Base-by-base conservation (phyloP, 1,140 invertebrate genomes). In the Neocloeon triangulifer region DNA sequence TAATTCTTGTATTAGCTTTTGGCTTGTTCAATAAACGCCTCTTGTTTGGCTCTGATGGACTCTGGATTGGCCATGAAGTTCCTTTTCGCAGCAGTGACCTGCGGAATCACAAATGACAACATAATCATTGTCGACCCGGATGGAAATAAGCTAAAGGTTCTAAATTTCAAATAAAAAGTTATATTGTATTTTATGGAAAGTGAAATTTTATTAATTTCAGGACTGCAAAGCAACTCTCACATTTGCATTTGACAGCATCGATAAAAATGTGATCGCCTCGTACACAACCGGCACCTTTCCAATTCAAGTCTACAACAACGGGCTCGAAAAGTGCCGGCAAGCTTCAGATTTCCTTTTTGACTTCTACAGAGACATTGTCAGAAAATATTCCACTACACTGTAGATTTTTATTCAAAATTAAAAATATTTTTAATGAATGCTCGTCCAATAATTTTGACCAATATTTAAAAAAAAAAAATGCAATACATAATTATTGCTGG, bases 1-100 rank as follows among this genome's bases (percentile, higher is more conserved):
- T 36, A 21, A 37, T 23, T 30, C 30, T 2, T 19, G 17, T 41
- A n/a, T 33, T 34, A 84, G 77, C 45, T 80, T 4, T 49, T 86
- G 25, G 66, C 79, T 0, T 78, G 74, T 55, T 63, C 66, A 19
- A 55, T 88, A n/a, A 91, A 89, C 59, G 68, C 75, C 25, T 58
- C 64, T 0, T 85, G 75, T 49, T 50, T 88, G 16, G 77, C 80
- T 0, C 51, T 88, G 20, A 58, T 88, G 5, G 73, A 82, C 52
- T 69, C 78, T 2, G 72, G 79, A 16, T 49, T 88, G 10, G 59
- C 72, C 9, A 73, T 91, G 68, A 72, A 73, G 37, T 76, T 63
- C 46, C 62, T 73, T 19, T 64, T 86, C 39, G 79, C 74, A n/a
- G 75, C 74, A 1, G 61, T 79, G 1, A 60, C 62, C 26, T 79